A percentile compares a stretch with the other conserved stretches of the same genome.
phyloP scores from a whole-genome alignment of 2,797 vertebrate genomes.

The Kryptopterus vitreolus region DNA sequence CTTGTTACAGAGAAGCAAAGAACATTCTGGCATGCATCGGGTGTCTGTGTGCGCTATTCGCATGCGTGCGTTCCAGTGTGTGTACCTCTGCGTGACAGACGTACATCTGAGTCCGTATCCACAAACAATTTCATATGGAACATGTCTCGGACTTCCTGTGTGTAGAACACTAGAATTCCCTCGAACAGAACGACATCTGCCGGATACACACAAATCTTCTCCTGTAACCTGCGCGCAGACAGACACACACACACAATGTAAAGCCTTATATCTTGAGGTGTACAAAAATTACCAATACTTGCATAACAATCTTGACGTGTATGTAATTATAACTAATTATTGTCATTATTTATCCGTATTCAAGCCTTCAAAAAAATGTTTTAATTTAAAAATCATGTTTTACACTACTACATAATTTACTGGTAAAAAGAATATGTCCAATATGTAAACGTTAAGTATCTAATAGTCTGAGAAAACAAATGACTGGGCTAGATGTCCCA shows the following conservation, averaged over 20 bases:
- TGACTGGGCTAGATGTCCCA: too few relatives aligned
- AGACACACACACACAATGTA: constrained; percentile 29
- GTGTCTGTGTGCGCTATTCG: constrained; percentile 48
- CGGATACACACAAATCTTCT: constrained; percentile 87
- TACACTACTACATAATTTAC: too few relatives aligned
- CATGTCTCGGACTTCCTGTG: constrained; percentile 91
- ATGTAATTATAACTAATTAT: too few relatives aligned
- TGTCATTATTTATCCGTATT: background rate
- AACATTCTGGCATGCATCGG: background rate
- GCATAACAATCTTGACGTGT: background rate
- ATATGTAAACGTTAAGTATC: too few relatives aligned
- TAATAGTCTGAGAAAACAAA: too few relatives aligned
- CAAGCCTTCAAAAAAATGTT: background rate
- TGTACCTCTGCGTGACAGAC: constrained; percentile 89
- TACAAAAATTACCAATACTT: background rate
- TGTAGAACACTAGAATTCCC: constrained; percentile 96
- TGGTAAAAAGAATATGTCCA: too few relatives aligned
- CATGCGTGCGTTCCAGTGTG: constrained; percentile 7
- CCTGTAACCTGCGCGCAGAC: constrained; percentile 75
- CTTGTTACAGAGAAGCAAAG: background rate
- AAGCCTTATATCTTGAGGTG: background rate
- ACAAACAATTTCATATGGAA: constrained; percentile 98
- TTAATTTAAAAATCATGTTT: too few relatives aligned
- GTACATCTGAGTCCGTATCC: constrained; percentile 93
- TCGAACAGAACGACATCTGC: constrained; percentile 94